Evolutionary conservation across 1,140 invertebrate genomes (phyloP).

Genomic region (Phymastichus coffea): DNA sequence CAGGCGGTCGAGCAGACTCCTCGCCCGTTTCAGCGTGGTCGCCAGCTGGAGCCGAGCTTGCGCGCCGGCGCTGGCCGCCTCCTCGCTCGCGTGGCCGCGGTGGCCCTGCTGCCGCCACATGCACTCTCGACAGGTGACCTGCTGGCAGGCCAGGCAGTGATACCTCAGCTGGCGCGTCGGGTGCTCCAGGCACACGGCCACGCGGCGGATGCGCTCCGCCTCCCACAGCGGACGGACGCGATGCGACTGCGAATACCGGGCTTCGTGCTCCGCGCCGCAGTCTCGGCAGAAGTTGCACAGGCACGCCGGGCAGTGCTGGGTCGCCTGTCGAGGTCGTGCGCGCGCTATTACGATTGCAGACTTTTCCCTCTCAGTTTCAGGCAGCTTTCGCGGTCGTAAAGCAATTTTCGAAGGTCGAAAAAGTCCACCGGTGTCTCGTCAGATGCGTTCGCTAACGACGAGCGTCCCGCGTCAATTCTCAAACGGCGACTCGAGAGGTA

Average conservation of each 20-base stretch:
- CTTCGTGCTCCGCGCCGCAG: conserved; percentile 48
- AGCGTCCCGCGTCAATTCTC: too few species aligned
- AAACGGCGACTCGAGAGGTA: too few species aligned
- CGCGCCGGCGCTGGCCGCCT: conserved; percentile 42
- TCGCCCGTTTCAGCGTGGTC: conserved; percentile 38
- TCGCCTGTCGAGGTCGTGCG: conserved; percentile 37
- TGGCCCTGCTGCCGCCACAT: conserved; percentile 45
- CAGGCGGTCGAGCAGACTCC: conserved; percentile 39
- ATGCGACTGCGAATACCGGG: conserved; percentile 37
- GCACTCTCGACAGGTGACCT: conserved; percentile 51
- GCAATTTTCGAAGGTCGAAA: too few species aligned
- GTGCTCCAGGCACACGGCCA: conserved; percentile 46
- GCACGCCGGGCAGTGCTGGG: conserved; percentile 51
- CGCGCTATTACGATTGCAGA: too few species aligned
- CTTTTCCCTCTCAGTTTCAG: too few species aligned
- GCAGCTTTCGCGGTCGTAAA: too few species aligned
- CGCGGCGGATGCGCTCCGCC: conserved; percentile 45
- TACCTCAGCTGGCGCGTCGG: conserved; percentile 45
- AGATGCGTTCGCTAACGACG: too few species aligned
- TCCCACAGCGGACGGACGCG: conserved; percentile 48
- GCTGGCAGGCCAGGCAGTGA: conserved; percentile 51
- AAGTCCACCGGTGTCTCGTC: too few species aligned
- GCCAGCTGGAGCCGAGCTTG: conserved; percentile 35
- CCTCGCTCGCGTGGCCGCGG: conserved; percentile 50
- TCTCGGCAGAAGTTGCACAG: conserved; percentile 52